Evolutionary conservation across 2,113 vertebrate genomes (phyloP).

Genomic region (Semicossyphus pulcher): DNA sequence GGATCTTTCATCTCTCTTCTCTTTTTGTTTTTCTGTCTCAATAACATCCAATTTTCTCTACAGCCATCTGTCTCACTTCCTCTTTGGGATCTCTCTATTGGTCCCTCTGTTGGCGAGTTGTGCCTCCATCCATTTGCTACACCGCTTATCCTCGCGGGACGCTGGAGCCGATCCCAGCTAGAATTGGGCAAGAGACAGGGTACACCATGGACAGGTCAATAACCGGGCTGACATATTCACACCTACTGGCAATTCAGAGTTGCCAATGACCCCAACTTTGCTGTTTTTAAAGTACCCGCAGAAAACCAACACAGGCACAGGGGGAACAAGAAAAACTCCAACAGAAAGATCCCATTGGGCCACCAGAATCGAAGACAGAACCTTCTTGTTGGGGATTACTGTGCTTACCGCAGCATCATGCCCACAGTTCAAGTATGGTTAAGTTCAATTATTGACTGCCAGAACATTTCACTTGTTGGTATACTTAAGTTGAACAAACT

Average conservation of each 20-base stretch:
- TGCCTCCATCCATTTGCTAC: not conserved
- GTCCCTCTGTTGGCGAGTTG: not conserved
- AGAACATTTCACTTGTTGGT: too few relatives aligned
- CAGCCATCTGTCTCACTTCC: not conserved
- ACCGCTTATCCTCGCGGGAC: not conserved
- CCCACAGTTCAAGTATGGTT: too few relatives aligned
- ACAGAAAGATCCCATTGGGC: not conserved
- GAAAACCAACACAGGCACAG: not conserved
- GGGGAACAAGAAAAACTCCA: not conserved
- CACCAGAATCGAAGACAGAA: not conserved
- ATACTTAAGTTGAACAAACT: too few relatives aligned
- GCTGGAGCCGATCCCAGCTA: not conserved
- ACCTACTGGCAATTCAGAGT: not conserved
- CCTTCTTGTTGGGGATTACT: not conserved
- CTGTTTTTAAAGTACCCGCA: not conserved
- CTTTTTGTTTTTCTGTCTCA: constrained; percentile 2
- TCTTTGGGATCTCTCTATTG: not conserved
- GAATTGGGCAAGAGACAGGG: not conserved
- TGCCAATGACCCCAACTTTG: not conserved
- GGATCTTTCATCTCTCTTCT: not conserved
- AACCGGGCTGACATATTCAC: not conserved
- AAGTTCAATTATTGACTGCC: too few relatives aligned
- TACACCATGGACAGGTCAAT: not conserved
- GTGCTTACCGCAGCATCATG: too few relatives aligned
- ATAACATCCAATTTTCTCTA: constrained; percentile 13